Conservation (phyloP, 2,113 vertebrate genomes). For the Coptodon rendalli region DNA sequence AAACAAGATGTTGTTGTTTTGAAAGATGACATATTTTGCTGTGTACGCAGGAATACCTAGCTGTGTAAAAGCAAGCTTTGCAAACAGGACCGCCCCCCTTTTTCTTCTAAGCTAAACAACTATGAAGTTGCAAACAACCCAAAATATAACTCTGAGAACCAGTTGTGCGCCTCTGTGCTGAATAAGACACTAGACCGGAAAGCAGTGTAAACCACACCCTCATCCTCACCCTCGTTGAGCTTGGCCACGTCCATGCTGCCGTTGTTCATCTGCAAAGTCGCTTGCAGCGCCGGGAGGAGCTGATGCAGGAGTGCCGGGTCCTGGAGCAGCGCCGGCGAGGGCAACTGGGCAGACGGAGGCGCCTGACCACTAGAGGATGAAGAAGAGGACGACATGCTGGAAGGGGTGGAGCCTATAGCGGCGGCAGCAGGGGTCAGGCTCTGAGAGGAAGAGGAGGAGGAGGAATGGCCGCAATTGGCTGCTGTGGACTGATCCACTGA, state of each 20-base stretch:
- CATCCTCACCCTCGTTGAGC: conserved; percentile 91
- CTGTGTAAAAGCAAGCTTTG: neutral
- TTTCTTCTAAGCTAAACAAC: neutral
- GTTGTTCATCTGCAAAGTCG: conserved; percentile 95
- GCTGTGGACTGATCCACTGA: conserved; percentile 82
- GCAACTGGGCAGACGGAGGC: conserved; percentile 83
- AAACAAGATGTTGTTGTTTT: neutral
- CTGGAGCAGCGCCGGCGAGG: conserved; percentile 87
- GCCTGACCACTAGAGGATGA: conserved; percentile 79
- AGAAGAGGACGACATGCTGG: conserved; percentile 64
- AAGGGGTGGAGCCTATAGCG: conserved; percentile 38
- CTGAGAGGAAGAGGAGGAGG: conserved; percentile 71
- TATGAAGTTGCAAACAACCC: neutral
- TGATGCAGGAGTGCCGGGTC: conserved; percentile 96
- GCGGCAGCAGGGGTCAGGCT: conserved; percentile 70
- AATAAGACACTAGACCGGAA: neutral
- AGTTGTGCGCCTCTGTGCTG: neutral
- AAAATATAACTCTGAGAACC: neutral
- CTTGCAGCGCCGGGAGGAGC: conserved; percentile 94
- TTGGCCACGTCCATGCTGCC: conserved; percentile 95
- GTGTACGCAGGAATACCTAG: neutral
- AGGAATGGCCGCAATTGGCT: conserved; percentile 73
- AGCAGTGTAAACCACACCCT: neutral
- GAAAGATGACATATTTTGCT: neutral
- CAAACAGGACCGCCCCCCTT: accelerated